A percentile compares a stretch with the other conserved stretches of the same genome.
phyloP scores from a whole-genome alignment of 2,113 vertebrate genomes.

The Thalassoma bifasciatum region DNA sequence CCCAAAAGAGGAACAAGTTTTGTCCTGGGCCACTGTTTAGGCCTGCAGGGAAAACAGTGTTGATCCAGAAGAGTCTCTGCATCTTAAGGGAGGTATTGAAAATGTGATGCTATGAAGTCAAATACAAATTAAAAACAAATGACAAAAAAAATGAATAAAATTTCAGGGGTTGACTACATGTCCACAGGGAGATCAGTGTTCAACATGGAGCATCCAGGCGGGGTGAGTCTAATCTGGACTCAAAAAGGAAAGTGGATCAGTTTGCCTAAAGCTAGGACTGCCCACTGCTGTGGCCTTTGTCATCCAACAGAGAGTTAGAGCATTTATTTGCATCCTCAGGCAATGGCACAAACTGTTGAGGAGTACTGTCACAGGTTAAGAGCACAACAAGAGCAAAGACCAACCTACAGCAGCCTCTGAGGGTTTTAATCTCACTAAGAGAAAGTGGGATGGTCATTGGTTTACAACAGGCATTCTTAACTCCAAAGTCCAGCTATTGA shows the following conservation, averaged over 20 bases:
- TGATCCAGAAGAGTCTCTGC: not conserved
- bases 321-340: conserved; percentile 29
- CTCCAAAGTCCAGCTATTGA: not conserved
- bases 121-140: no score
- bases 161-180: conserved; percentile 8
- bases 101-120: conserved; percentile 4
- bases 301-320: conserved; percentile 11
- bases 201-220: conserved; percentile 20
- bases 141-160: not conserved
- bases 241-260: conserved; percentile 19
- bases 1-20: not conserved
- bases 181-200: conserved; percentile 29
- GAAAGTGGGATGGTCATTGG: not conserved
- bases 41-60: not conserved
- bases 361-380: conserved; percentile 13
- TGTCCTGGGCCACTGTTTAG: not conserved
- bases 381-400: conserved; percentile 20
- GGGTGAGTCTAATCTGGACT: conserved; percentile 22
- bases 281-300: conserved; percentile 13
- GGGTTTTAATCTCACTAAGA: not conserved
- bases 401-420: conserved; percentile 8
- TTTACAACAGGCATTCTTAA: not conserved
- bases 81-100: not conserved
- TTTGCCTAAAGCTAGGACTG: conserved; percentile 32
- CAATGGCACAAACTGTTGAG: not conserved